Percentiles rank a stretch among this genome's conserved stretches.
phyloP scores from a whole-genome alignment of 1,140 invertebrate species.

The Polyergus mexicanus region DNA sequence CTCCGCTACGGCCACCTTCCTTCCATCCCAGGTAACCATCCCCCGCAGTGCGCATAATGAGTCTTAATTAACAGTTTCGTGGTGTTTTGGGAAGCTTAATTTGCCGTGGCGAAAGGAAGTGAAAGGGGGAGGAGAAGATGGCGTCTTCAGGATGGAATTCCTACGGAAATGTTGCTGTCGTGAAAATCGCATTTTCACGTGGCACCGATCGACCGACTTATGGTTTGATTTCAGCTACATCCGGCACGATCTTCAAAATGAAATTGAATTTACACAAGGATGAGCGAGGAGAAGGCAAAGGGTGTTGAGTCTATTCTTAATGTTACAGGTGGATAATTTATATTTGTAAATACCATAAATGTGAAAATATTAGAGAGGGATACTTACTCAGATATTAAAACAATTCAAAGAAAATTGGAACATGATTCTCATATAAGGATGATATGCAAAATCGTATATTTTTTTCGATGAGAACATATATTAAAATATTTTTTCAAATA shows the following conservation, averaged over 20 bases:
- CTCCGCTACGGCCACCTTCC: constrained; percentile 44
- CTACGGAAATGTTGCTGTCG: constrained; percentile 33
- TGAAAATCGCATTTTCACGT: constrained; percentile 40
- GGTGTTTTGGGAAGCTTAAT: constrained; percentile 85
- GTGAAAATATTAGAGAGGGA: too few species aligned
- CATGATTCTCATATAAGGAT: not conserved
- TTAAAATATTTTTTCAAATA: not conserved
- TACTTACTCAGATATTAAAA: too few species aligned
- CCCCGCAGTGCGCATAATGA: constrained; percentile 82
- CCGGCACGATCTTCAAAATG: not conserved
- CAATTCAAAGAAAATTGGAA: not conserved
- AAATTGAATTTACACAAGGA: not conserved
- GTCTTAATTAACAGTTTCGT: constrained; percentile 87
- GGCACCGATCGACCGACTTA: not conserved
- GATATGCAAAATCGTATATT: not conserved
- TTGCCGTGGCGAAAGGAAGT: constrained; percentile 72
- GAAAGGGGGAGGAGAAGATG: constrained; percentile 40
- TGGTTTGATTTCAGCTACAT: not conserved
- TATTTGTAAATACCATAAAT: too few species aligned
- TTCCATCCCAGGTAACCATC: constrained; percentile 61
- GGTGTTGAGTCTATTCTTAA: not conserved
- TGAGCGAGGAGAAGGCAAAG: not conserved
- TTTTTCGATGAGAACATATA: not conserved
- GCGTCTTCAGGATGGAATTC: constrained; percentile 51
- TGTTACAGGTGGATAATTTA: not conserved